Evolutionary conservation across 2,113 vertebrate genomes (phyloP).

Genomic region (Micromys minutus): DNA sequence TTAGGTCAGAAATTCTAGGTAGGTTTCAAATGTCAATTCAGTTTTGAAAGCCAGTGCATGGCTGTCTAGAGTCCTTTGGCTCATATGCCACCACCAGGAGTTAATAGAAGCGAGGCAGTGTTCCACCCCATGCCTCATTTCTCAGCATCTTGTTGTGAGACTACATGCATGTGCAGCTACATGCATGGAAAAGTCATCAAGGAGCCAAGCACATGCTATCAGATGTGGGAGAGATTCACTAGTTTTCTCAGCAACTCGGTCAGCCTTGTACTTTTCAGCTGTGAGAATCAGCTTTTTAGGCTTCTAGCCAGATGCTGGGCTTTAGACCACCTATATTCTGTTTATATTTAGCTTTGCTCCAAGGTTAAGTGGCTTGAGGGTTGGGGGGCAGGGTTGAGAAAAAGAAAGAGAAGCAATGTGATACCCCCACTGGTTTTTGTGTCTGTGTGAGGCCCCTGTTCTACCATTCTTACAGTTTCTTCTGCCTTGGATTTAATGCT

Average conservation of each 20-base stretch:
- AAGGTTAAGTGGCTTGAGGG: neutral
- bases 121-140: neutral
- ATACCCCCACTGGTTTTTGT: neutral
- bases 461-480: neutral
- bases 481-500: neutral
- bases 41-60: neutral
- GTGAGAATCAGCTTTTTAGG: neutral
- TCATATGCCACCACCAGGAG: rapidly evolving
- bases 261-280: neutral
- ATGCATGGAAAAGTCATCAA: neutral
- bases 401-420: neutral
- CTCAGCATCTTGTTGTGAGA: neutral
- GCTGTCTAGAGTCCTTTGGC: neutral
- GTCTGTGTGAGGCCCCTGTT: neutral
- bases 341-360: neutral
- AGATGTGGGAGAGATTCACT: neutral
- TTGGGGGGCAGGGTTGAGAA: neutral
- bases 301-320: neutral
- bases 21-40: neutral
- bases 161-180: too few species aligned
- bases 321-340: neutral
- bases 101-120: neutral
- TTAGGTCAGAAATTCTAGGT: neutral
- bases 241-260: neutral
- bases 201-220: neutral